A percentile compares a stretch with the other conserved stretches of the same genome.
phyloP scores from a whole-genome alignment of 1,140 invertebrate species.

The Frieseomelitta varia region DNA sequence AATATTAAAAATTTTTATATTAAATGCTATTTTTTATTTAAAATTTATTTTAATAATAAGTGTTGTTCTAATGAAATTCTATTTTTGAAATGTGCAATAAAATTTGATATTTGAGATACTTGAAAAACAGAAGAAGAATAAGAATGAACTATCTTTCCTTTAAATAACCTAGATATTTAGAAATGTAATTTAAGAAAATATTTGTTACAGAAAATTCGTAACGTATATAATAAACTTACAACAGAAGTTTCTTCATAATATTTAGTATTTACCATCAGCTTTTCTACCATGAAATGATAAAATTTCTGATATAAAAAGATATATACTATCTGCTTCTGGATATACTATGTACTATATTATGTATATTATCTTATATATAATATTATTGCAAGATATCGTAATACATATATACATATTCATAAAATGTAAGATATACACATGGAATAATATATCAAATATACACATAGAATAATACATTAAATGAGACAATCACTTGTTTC shows the following conservation, averaged over 20 bases:
- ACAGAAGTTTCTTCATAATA: neutral
- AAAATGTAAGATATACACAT: too few species aligned
- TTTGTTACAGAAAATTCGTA: neutral
- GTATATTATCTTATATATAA: neutral
- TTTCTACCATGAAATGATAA: neutral
- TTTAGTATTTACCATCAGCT: neutral
- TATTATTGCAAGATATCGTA: too few species aligned
- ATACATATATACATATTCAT: neutral
- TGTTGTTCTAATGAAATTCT: neutral
- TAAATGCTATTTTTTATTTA: neutral
- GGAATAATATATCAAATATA: too few species aligned
- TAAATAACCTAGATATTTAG: neutral
- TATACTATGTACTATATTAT: neutral
- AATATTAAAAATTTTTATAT: neutral
- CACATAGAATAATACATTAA: neutral
- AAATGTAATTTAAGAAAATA: neutral
- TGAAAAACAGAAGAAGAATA: neutral
- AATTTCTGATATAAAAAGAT: neutral
- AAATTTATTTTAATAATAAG: neutral
- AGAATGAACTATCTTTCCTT: neutral
- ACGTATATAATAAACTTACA: neutral
- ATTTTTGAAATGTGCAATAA: neutral
- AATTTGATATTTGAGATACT: neutral
- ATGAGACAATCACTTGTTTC: neutral
- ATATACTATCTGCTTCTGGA: neutral